Conservation (phyloP, 2,888 invertebrate species). For the Drosophila buzzatii region DNA sequence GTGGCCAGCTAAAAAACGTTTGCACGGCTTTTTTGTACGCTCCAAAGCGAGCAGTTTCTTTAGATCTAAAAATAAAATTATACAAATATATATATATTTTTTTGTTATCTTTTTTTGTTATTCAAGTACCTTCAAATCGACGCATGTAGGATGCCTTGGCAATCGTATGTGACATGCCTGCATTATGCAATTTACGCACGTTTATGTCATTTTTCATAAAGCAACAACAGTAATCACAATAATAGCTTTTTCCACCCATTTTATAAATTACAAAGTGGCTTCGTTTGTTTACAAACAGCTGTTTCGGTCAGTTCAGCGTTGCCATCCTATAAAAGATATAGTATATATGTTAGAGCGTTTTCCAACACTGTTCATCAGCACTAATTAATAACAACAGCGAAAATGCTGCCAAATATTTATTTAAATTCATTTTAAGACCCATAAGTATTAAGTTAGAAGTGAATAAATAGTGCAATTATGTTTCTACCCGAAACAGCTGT, state of each 20-base stretch:
- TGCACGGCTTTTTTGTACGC: constrained; percentile 68
- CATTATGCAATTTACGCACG: constrained; percentile 82
- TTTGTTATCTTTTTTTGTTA: not conserved
- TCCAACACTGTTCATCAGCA: constrained; percentile 26
- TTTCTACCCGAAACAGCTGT: constrained; percentile 88
- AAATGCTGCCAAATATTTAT: constrained; percentile 39
- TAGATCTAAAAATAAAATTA: constrained; percentile 60
- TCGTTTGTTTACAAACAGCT: constrained; percentile 33
- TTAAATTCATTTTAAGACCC: constrained; percentile 23
- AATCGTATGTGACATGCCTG: constrained; percentile 81
- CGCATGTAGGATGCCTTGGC: constrained; percentile 78
- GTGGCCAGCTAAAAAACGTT: constrained; percentile 67
- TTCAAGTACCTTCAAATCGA: constrained; percentile 61
- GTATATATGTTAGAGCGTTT: not conserved
- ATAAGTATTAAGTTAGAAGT: constrained; percentile 42
- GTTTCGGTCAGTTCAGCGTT: not conserved
- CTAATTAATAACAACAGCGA: constrained; percentile 40
- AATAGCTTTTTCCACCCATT: constrained; percentile 84
- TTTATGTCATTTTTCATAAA: constrained; percentile 83
- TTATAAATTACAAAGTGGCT: not conserved
- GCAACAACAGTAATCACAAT: constrained; percentile 84
- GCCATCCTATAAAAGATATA: constrained; percentile 16
- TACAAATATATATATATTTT: too few species aligned
- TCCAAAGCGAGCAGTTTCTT: constrained; percentile 65
- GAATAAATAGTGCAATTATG: constrained; percentile 50